Evolutionary conservation across 2,113 vertebrate genomes (phyloP).

Genomic region (Callionymus lyra): DNA sequence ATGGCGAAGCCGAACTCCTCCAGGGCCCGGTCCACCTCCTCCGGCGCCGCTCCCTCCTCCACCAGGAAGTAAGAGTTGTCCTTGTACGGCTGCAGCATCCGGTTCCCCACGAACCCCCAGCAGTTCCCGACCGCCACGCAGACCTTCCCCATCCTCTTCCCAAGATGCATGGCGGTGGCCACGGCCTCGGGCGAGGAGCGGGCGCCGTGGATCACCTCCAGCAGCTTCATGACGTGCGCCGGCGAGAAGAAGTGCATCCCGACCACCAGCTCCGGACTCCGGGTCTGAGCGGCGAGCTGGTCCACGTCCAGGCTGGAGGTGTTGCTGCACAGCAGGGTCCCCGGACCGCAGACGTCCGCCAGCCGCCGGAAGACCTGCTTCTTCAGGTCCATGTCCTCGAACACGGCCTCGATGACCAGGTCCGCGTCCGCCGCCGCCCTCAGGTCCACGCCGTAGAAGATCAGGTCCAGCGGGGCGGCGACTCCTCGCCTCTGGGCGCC

Average conservation of each 20-base stretch:
- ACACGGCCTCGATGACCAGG: conserved; percentile 87
- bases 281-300: conserved; percentile 72
- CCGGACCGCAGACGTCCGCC: conserved; percentile 70
- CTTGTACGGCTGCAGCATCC: conserved; percentile 71
- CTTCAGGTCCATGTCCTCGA: conserved; percentile 83
- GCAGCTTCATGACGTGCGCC: conserved; percentile 81
- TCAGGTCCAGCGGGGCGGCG: conserved; percentile 27
- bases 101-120: conserved; percentile 83
- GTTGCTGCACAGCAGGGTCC: conserved; percentile 76
- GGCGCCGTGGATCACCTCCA: conserved; percentile 77
- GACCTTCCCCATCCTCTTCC: conserved; percentile 75
- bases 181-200: conserved; percentile 72
- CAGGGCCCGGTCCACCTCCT: conserved; percentile 71
- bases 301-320: conserved; percentile 81
- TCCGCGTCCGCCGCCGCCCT: conserved; percentile 64
- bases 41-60: conserved; percentile 84
- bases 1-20: conserved; percentile 85
- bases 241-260: conserved; percentile 91
- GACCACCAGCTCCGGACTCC: conserved; percentile 72
- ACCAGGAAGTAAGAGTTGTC: conserved; percentile 75
- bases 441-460: conserved; percentile 67
- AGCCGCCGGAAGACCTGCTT: conserved; percentile 76
- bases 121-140: conserved; percentile 87
- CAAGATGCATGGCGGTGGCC: conserved; percentile 77
- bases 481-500: conserved; percentile 60